phyloP scores from a whole-genome alignment of 2,888 invertebrate genomes.

The Anthrax anthrax region DNA sequence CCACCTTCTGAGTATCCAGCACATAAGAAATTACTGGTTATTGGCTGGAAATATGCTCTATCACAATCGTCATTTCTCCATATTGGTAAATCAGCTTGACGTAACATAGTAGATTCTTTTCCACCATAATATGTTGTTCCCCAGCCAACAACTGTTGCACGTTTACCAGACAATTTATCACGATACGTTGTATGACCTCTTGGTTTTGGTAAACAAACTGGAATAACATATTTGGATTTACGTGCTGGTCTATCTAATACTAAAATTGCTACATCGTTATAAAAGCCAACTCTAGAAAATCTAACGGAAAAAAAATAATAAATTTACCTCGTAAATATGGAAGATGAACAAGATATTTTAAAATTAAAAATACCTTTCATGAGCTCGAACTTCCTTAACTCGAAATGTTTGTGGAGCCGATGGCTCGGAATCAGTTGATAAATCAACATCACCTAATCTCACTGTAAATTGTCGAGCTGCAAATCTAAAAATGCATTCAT shows the following conservation, averaged over 20 bases:
- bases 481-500: slow-evolving; percentile 44
- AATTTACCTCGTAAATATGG: not conserved
- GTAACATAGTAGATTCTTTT: slow-evolving; percentile 70
- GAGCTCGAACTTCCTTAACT: slow-evolving; percentile 65
- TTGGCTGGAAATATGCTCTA: slow-evolving; percentile 82
- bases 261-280: slow-evolving; percentile 73
- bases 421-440: slow-evolving; percentile 70
- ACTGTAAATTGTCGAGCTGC: slow-evolving; percentile 80
- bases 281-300: slow-evolving; percentile 82
- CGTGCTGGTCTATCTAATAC: slow-evolving; percentile 48
- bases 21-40: slow-evolving; percentile 77
- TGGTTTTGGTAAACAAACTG: slow-evolving; percentile 65
- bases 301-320: no score
- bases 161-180: slow-evolving; percentile 40
- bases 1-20: slow-evolving; percentile 82
- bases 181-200: slow-evolving; percentile 32
- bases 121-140: slow-evolving; percentile 84
- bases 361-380: slow-evolving; percentile 38
- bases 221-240: slow-evolving; percentile 73
- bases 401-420: slow-evolving; percentile 67
- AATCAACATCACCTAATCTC: slow-evolving; percentile 74
- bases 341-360: not conserved
- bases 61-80: slow-evolving; percentile 86
- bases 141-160: slow-evolving; percentile 85
- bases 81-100: slow-evolving; percentile 71